Evolutionary conservation across 2,888 invertebrate genomes (phyloP).

Genomic region (Folsomia manolachei): DNA sequence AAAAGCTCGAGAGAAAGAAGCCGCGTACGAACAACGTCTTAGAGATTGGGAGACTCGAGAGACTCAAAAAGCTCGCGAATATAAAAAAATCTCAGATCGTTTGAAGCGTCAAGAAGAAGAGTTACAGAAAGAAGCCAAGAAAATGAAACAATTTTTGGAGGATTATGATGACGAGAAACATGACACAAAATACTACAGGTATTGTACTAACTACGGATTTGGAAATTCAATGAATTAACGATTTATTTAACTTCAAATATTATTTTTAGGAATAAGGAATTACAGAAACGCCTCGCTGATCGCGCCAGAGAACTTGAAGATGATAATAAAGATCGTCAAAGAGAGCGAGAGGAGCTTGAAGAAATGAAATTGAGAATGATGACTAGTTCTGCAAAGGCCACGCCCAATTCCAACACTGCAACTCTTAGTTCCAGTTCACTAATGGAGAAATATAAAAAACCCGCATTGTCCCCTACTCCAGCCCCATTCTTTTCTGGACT

Average conservation of each 20-base stretch:
- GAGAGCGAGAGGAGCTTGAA: slow-evolving; percentile 83
- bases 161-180: slow-evolving; percentile 98
- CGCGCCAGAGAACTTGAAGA: slow-evolving; percentile 89
- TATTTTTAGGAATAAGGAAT: slow-evolving; percentile 68
- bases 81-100: slow-evolving; percentile 81
- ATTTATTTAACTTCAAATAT: slow-evolving; percentile 6
- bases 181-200: slow-evolving; percentile 95
- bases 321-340: slow-evolving; percentile 84
- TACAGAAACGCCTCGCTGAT: slow-evolving; percentile 85
- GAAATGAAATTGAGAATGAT: slow-evolving; percentile 72
- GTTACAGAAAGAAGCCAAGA: slow-evolving; percentile 84
- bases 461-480: slow-evolving; percentile 30
- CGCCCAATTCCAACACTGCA: slow-evolving; percentile 52
- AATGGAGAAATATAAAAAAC: slow-evolving; percentile 51
- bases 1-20: slow-evolving; percentile 89
- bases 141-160: slow-evolving; percentile 94
- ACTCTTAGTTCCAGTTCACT: slow-evolving; percentile 57
- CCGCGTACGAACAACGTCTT: slow-evolving; percentile 75
- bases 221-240: slow-evolving; percentile 28
- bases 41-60: slow-evolving; percentile 85
- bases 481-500: slow-evolving; percentile 35
- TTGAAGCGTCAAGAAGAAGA: slow-evolving; percentile 82
- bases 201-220: slow-evolving; percentile 51
- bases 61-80: slow-evolving; percentile 82
- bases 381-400: slow-evolving; percentile 53